A percentile compares a stretch with the other conserved stretches of the same genome.
These are phyloP conservation scores for Laticauda laticaudata DNA, from an alignment of 2,113 vertebrate species.

Conservation along the genomic window DNA sequence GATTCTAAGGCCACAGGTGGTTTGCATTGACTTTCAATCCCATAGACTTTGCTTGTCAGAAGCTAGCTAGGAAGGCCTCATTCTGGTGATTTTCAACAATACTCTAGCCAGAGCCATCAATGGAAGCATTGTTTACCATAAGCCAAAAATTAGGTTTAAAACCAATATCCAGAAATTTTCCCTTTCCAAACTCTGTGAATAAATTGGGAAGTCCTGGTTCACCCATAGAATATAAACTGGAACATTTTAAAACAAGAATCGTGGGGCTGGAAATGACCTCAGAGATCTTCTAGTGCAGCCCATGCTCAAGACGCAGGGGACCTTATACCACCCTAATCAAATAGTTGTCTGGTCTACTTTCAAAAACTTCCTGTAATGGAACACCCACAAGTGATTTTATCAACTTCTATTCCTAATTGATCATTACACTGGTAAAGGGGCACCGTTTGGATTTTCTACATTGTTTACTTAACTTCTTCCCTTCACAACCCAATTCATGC, in stretches of 20 bases:
- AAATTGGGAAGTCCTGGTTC: neutral
- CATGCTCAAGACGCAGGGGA: no score
- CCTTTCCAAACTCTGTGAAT: neutral
- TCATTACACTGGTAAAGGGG: neutral
- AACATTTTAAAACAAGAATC: neutral
- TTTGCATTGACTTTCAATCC: neutral
- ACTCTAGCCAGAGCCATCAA: neutral
- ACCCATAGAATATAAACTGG: neutral
- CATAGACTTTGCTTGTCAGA: no score
- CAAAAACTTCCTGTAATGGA: no score
- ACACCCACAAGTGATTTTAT: neutral
- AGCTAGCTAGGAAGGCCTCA: no score
- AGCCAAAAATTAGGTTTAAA: neutral
- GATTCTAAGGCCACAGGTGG: neutral
- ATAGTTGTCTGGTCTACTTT: no score
- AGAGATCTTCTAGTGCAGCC: no score
- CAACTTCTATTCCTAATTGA: neutral
- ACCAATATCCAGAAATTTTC: neutral
- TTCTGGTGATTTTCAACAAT: neutral
- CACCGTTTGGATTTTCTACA: neutral
- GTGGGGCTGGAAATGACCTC: no score
- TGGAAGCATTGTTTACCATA: neutral
- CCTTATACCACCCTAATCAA: no score
- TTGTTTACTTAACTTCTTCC: constrained; percentile 26
- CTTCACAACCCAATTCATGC: constrained; percentile 38